Evolutionary conservation across 2,888 invertebrate species (phyloP), one percentile per base, ranked within the genome.

Genomic region (Tipula unca): DNA sequence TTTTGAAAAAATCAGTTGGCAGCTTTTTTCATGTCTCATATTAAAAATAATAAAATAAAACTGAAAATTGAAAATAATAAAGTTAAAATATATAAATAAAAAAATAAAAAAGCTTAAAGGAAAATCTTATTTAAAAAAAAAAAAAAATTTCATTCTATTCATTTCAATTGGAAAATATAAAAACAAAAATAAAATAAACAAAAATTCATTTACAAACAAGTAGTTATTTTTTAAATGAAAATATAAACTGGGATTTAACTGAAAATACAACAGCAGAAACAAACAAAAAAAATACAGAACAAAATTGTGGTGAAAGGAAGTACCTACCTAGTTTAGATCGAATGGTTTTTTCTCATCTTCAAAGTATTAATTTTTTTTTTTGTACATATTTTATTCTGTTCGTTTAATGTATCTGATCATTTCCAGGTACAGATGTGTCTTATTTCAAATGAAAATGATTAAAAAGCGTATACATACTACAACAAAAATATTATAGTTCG

Each of bases 91-190:
- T 54, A 54, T n/a, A 54, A 54, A 69, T 25, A 69, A 48, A 10
- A 48, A 48, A 17, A n/a, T n/a, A n/a, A n/a, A 69, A 25, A 69
- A 69, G 25, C 25, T 69, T 69, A 69, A 69, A 69, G 25, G 25
- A 25, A 69, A 69, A 69, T 69, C 69, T 69, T 69, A 69, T 69
- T 69, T 25, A 25, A 69, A 25, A 69, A 54, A 69, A 69, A 69
- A 54, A 54, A 25, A 17, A 48, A 32, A 48, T 17, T 17, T 69
- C 10, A 25, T 69, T 69, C 8, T 69, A 48, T 25, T 69, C 69
- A 69, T 69, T 69, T 69, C 69, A 69, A 69, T 69, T 69, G 69
- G 69, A 69, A 69, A 69, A 20, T 54, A 69, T 69, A 69, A 69
- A 69, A 69, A 69, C 48, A 20, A 42, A 35, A 35, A 35, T 14